Conservation (phyloP, 2,113 vertebrate species). For the Delphinus delphis region DNA sequence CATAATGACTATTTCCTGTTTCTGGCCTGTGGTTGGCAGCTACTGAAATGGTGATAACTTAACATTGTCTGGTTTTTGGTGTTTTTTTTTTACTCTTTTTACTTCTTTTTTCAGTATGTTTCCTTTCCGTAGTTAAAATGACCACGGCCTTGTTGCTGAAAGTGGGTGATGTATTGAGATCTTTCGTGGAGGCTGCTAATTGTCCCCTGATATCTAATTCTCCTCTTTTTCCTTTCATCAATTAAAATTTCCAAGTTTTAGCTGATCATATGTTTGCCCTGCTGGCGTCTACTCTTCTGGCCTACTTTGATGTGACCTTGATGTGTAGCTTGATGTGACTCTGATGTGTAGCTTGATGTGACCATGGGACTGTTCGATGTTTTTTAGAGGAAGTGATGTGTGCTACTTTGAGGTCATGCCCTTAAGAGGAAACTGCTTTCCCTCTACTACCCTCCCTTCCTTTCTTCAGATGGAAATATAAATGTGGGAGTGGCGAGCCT, state of each 20-base stretch:
- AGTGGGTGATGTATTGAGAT: neutral
- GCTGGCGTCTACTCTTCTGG: neutral
- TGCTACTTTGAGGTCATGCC: neutral
- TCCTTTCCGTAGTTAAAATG: neutral
- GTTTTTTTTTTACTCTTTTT: neutral
- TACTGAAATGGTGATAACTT: neutral
- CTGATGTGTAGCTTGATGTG: neutral
- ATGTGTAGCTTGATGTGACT: neutral
- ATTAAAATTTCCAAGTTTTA: neutral
- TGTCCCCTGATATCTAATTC: neutral
- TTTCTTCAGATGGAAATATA: neutral
- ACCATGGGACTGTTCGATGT: neutral
- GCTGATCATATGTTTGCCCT: neutral
- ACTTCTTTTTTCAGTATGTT: neutral
- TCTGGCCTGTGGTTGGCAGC: neutral
- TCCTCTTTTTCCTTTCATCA: neutral
- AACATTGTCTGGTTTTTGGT: neutral
- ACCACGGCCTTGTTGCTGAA: neutral
- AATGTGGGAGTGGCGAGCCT: neutral
- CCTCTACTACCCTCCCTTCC: neutral
- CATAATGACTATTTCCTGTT: constrained; percentile 35
- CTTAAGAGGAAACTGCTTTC: neutral
- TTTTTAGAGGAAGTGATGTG: neutral
- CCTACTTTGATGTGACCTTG: neutral
- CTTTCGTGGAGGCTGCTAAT: neutral